Base-by-base conservation (phyloP, 2,888 invertebrate genomes). In the Dasypolia templi region DNA sequence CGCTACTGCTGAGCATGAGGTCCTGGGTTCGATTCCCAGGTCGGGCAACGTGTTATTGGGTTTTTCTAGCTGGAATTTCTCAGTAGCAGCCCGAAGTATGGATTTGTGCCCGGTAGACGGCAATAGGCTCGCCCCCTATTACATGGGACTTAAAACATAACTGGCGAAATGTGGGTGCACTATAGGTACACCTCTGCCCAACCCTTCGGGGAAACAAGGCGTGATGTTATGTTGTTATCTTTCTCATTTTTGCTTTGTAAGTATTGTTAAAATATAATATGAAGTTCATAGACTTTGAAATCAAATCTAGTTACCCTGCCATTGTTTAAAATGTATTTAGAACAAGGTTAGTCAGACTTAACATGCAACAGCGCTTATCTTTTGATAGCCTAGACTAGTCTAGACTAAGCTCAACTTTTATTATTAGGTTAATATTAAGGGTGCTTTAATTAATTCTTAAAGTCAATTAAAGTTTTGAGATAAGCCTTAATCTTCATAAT, bases 291-390 rank as follows among this genome's bases (percentile, higher is more conserved):
- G 39, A 72, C 14, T 51, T 42, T 55, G 17, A 35, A n/a, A n/a
- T 32, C 3, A 12, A 58, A 3, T 56, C 2, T 42, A 56, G 14
- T 1, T 32, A 42, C 7, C 26, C 29, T 69, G 39, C 49, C 44
- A 64, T 82, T 69, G 55, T 70, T 77, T 82, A 49, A 69, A 49
- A 82, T 82, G 79, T 82, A 79, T 79, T 78, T 53, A 55, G 71
- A 39, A 46, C 83, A 62, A 78, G 83, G 65, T 56, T 66, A 66
- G 14, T 49, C 0, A 26, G 17, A 65, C 56, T 46, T 46, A 44
- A 35, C 62, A 58, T 78, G 71, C 79, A 78, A 83, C 51, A 35
- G 35, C 19, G 55, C 46, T 82, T 71, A 78, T 83, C 71, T 66
- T 55, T 78, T 26, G 42, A 62, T 29, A 58, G 56, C 39, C 49